phyloP scores from a whole-genome alignment of 2,888 invertebrate genomes.

The Agonum fuliginosum region DNA sequence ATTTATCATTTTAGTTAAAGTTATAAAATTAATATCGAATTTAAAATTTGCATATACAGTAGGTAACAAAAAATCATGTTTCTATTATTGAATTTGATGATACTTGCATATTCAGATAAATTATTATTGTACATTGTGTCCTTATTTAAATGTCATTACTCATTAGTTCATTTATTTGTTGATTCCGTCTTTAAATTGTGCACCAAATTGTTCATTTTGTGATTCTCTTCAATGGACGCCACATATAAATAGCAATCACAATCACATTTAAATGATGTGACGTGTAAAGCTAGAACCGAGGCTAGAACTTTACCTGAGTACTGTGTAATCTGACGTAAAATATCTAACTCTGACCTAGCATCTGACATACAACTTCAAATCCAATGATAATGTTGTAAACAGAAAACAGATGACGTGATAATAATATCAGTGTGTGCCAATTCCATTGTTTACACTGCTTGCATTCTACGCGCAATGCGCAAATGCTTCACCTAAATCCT shows the following conservation, averaged over 20 bases:
- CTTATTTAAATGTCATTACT: background rate
- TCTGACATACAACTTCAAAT: conserved; percentile 37
- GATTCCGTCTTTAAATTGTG: background rate
- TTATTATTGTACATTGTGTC: background rate
- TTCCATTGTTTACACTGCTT: conserved; percentile 29
- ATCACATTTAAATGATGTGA: conserved; percentile 3
- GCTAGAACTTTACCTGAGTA: background rate
- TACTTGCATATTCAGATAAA: no score
- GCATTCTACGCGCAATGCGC: conserved; percentile 10
- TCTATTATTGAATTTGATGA: no score
- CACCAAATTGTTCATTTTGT: background rate
- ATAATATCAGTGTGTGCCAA: conserved; percentile 31
- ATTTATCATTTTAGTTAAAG: no score
- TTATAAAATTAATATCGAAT: no score
- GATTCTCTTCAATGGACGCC: conserved; percentile 28
- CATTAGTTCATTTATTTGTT: background rate
- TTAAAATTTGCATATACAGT: no score
- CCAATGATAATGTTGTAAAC: conserved; percentile 10
- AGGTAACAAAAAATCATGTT: no score
- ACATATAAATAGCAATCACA: conserved; percentile 13
- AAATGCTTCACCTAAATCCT: background rate
- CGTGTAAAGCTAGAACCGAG: background rate
- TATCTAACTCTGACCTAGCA: no score
- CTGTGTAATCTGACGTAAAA: conserved; percentile 20
- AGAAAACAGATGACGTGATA: conserved; percentile 38